Evolutionary conservation across 1,140 invertebrate genomes (phyloP).

Genomic region (Drosophila subobscura): DNA sequence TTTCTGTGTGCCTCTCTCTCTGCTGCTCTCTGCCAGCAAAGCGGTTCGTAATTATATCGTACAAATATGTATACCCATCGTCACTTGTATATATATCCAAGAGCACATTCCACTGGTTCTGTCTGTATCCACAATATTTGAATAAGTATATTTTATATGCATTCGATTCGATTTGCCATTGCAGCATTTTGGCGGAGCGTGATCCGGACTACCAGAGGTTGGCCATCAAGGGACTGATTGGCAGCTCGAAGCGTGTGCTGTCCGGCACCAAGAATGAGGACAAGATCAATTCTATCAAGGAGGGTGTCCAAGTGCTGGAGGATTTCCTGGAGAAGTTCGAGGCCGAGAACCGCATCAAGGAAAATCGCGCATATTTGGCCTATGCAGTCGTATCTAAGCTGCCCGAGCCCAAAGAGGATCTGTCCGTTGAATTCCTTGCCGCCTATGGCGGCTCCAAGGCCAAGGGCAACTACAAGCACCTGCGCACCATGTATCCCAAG

Average conservation of each 20-base stretch:
- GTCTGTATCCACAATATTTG: constrained; percentile 32
- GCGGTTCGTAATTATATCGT: too few species aligned
- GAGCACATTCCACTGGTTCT: constrained; percentile 40
- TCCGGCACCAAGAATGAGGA: constrained; percentile 87
- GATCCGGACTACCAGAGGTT: constrained; percentile 88
- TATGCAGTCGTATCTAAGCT: constrained; percentile 53
- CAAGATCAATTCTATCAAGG: constrained; percentile 87
- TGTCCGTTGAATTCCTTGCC: constrained; percentile 66
- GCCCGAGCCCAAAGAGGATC: constrained; percentile 79
- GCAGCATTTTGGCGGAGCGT: constrained; percentile 85
- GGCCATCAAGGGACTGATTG: constrained; percentile 87
- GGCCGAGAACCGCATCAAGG: constrained; percentile 85
- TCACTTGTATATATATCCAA: constrained; percentile 5
- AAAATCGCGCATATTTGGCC: constrained; percentile 86
- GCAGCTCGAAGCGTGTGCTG: constrained; percentile 86
- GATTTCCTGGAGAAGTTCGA: constrained; percentile 87
- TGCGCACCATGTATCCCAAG: constrained; percentile 85
- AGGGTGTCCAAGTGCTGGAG: constrained; percentile 87
- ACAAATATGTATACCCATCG: background rate
- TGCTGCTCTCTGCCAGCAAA: too few species aligned
- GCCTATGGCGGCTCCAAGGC: constrained; percentile 83
- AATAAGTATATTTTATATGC: constrained; percentile 26
- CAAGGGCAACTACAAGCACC: constrained; percentile 87
- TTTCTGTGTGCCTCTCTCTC: background rate
- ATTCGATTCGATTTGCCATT: constrained; percentile 30